These are phyloP conservation scores for Festucalex cinctus DNA, from an alignment of 2,113 vertebrate genomes.

Conservation along the genomic window DNA sequence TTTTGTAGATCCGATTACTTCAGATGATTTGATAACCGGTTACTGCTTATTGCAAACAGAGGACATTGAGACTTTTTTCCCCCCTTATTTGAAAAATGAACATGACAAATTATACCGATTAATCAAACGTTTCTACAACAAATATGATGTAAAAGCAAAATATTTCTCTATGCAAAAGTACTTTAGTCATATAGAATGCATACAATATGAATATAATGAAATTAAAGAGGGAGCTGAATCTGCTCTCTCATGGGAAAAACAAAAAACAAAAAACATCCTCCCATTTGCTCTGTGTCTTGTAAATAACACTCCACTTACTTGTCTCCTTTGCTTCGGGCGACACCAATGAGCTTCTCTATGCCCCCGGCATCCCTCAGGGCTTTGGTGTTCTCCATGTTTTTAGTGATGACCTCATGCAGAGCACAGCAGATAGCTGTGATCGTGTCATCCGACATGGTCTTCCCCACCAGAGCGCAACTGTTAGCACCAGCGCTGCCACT, in stretches of 20 bases:
- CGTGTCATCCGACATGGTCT: constrained; percentile 95
- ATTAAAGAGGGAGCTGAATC: too few species aligned
- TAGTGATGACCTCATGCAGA: constrained; percentile 95
- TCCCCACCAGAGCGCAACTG: constrained; percentile 66
- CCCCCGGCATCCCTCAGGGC: constrained; percentile 94
- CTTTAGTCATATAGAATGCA: too few species aligned
- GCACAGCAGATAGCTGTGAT: constrained; percentile 95
- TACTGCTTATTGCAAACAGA: not conserved
- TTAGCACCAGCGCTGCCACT: constrained; percentile 63
- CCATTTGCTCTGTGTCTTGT: not conserved
- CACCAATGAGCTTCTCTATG: constrained; percentile 93
- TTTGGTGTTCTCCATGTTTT: constrained; percentile 99
- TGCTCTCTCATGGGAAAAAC: not conserved
- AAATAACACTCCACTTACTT: constrained; percentile 80
- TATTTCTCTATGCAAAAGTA: too few species aligned
- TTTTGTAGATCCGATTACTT: not conserved
- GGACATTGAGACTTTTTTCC: not conserved
- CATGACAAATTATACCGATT: not conserved
- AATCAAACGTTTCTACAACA: too few species aligned
- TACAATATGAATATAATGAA: too few species aligned
- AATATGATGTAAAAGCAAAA: not conserved
- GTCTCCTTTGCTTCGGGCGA: constrained; percentile 96
- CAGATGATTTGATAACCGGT: not conserved
- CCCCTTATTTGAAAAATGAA: not conserved
- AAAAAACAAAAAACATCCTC: not conserved